Conservation (phyloP, 2,888 invertebrate species). For the Eutolmus rufibarbis region DNA sequence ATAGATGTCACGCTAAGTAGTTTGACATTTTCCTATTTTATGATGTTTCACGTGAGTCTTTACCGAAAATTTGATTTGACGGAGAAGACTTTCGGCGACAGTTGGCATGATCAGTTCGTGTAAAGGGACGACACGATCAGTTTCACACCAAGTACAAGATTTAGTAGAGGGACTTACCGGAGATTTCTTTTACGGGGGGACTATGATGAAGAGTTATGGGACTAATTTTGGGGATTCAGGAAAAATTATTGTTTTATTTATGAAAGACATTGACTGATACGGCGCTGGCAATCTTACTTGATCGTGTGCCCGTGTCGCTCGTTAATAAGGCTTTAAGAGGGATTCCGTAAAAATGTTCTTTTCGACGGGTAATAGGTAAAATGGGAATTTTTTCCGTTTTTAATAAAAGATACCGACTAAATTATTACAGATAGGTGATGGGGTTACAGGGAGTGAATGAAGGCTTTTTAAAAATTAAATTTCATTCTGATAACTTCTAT, state of each 20-base stretch:
- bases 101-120: slow-evolving; percentile 12
- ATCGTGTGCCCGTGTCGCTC: slow-evolving; percentile 20
- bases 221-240: slow-evolving; percentile 23
- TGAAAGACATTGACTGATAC: slow-evolving; percentile 32
- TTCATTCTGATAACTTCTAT: background rate
- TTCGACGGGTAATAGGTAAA: background rate
- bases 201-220: slow-evolving; percentile 27
- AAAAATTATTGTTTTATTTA: slow-evolving; percentile 31
- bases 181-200: background rate
- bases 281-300: background rate
- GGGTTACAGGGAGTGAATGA: background rate
- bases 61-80: slow-evolving; percentile 25
- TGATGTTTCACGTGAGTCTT: slow-evolving; percentile 33
- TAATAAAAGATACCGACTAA: background rate
- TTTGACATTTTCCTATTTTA: slow-evolving; percentile 39
- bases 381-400: background rate
- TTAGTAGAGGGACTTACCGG: background rate
- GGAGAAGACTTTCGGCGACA: background rate
- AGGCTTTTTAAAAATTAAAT: background rate
- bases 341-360: background rate
- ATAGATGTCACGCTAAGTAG: slow-evolving; percentile 38
- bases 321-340: slow-evolving; percentile 20
- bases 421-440: background rate
- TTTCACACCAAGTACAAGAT: background rate
- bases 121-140: background rate